Base-by-base conservation (phyloP, 1,140 invertebrate species). In the Hermetia illucens region DNA sequence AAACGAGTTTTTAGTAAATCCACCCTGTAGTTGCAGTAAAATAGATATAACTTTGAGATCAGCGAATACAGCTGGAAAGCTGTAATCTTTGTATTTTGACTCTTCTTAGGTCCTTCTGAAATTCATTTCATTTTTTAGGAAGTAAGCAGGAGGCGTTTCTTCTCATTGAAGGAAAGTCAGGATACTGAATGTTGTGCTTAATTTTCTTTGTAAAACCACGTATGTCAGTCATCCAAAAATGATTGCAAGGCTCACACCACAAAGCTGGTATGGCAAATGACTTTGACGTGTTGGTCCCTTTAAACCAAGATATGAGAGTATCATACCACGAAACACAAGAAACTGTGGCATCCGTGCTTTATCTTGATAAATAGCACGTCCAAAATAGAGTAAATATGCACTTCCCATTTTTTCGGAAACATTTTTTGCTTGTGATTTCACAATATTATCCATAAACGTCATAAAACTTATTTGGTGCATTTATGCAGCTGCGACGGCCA, bases 1-100 rank as follows among this genome's bases (percentile, higher is more conserved):
- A 57, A 58, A 43, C 50, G 59, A 20, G 30, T 50, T 52, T 45
- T 62, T 64, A 2, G 50, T 58, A 38, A 48, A 61, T 13, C 51
- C 50, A 37, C 44, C 38, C 42, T 58, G 50, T 38, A 49, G 34
- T 19, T 46, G 50, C n/a, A 55, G 42, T 27, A 51, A 18, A 16
- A 55, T 27, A 27, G 24, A 8, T 27, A 27, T 27, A 9, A 27
- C 24, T 36, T 20, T 19, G 25, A 17, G 21, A 17, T 40, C 39
- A 21, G 4, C n/a, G n/a, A n/a, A n/a, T n/a, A n/a, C n/a, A n/a
- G n/a, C n/a, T n/a, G n/a, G n/a, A n/a, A n/a, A n/a, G n/a, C 39
- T 27, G 27, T 36, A 35, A 21, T 38, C 33, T 41, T 47, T 38
- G 30, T 42, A 40, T 9, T 34, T 37, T 27, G 38, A 41, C n/a